Evolutionary conservation across 53 echinoderm and acorn worm genomes (phyloP), one percentile per base, ranked within the genome.

Genomic region (Mesocentrotus franciscanus): DNA sequence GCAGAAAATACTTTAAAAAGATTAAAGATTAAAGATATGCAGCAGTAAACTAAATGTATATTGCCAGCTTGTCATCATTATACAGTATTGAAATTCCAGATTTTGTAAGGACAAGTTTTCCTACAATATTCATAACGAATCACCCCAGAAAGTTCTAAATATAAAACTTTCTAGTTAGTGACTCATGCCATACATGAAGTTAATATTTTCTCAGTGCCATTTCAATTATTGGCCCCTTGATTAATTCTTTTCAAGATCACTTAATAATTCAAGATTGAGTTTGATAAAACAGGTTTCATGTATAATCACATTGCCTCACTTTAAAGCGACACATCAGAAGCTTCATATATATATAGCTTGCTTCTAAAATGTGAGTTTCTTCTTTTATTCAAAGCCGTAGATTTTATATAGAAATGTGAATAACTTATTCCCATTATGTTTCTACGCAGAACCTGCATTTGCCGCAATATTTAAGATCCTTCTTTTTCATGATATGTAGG

Each of bases 281-380:
- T 81, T 81, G 81, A 39, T 81, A 81, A 42, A 81, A 39, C 81
- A 81, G 81, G 81, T 81, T 81, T 81, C 42, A 18, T 81, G 81
- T 12, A 64, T 81, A 81, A 81, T 81, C 42, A 1, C 7, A 81
- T 81, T 42, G 36, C 81, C 42, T 18, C 42, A 81, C 1, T 39
- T 81, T 81, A 81, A 81, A 81, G 81, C 7, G 18, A 42, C 7
- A 32, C 14, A 18, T 81, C 81, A 81, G 42, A 81, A 81, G 20
- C 12, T 9, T 27, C 76, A 76, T 12, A 64, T 18, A n/a, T n/a
- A n/a, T 29, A 24, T 29, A 72, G 27, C 27, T 29, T 11, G n/a
- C 26, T n/a, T 71, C 9, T 75, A 10, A 30, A 75, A 29, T 30
- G 9, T 1, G 12, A 20, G 30, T 78, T 78, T 27, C 36, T 16